phyloP scores from a whole-genome alignment of 2,888 invertebrate species.

The Hydraecia micacea region DNA sequence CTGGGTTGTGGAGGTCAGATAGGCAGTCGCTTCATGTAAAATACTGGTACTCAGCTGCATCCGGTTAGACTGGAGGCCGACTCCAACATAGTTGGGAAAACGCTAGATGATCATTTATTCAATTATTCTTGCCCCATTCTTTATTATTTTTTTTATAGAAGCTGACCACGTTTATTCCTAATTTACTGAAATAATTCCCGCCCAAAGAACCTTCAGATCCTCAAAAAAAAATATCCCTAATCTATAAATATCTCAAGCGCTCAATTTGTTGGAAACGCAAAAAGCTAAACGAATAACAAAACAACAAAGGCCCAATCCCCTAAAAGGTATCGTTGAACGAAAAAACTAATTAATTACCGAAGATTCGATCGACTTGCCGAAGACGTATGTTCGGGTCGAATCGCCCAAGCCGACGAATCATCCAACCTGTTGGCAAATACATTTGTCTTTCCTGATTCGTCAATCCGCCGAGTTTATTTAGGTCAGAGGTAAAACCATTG shows the following conservation, averaged over 20 bases:
- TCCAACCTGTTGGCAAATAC: slow-evolving; percentile 72
- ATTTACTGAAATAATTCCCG: slow-evolving; percentile 2
- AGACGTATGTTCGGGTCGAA: slow-evolving; percentile 56
- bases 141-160: neutral
- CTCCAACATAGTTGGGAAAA: too few relatives aligned
- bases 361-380: slow-evolving; percentile 70
- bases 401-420: slow-evolving; percentile 68
- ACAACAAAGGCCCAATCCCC: slow-evolving; percentile 56
- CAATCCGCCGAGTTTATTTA: slow-evolving; percentile 72
- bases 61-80: too few relatives aligned
- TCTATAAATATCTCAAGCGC: slow-evolving; percentile 54
- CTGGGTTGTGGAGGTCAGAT: too few relatives aligned
- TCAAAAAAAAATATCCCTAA: slow-evolving; percentile 26
- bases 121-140: neutral
- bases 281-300: slow-evolving; percentile 51
- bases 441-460: slow-evolving; percentile 64
- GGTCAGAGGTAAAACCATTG: slow-evolving; percentile 66
- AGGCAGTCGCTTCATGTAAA: too few relatives aligned
- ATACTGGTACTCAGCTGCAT: too few relatives aligned
- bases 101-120: too few relatives aligned
- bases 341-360: slow-evolving; percentile 77
- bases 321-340: slow-evolving; percentile 60
- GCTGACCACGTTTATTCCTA: neutral
- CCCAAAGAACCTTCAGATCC: neutral
- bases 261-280: slow-evolving; percentile 59